These are phyloP conservation scores for Epistrophe grossulariae DNA, from an alignment of 2,888 invertebrate genomes.

Conservation along the genomic window DNA sequence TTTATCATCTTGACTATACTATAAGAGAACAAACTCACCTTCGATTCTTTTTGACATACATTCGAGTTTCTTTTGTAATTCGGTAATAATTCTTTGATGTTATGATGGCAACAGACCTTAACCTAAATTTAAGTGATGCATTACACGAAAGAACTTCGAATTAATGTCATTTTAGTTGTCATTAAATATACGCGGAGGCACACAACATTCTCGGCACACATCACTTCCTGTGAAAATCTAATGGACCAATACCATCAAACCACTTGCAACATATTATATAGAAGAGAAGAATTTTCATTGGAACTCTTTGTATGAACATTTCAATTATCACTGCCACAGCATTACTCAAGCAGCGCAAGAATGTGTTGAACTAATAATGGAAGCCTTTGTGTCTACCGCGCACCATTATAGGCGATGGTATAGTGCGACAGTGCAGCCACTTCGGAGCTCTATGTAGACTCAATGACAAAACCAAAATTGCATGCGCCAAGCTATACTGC, in stretches of 20 bases:
- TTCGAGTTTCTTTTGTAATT: not conserved
- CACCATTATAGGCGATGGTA: not conserved
- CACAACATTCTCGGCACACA: slow-evolving; percentile 14
- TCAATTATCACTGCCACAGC: slow-evolving; percentile 63
- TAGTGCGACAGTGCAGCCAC: slow-evolving; percentile 6
- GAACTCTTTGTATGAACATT: slow-evolving; percentile 55
- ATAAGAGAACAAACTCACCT: not conserved
- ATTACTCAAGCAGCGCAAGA: slow-evolving; percentile 51
- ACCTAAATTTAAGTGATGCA: slow-evolving; percentile 49
- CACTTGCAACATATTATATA: slow-evolving; percentile 30
- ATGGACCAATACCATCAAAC: slow-evolving; percentile 8
- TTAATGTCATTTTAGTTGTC: slow-evolving; percentile 26
- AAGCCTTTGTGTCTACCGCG: slow-evolving; percentile 56
- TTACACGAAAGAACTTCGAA: slow-evolving; percentile 16
- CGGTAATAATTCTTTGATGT: slow-evolving; percentile 40
- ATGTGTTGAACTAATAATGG: slow-evolving; percentile 66
- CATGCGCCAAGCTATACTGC: slow-evolving; percentile 11
- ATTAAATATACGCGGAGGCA: not conserved
- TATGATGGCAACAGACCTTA: slow-evolving; percentile 45
- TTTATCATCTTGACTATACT: not conserved
- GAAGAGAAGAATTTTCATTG: slow-evolving; percentile 33
- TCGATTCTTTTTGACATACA: slow-evolving; percentile 8
- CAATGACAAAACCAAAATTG: slow-evolving; percentile 20
- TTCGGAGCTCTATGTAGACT: not conserved
- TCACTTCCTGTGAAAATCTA: slow-evolving; percentile 21